These are phyloP conservation scores for Drosophila yooni DNA, from an alignment of 2,888 invertebrate genomes.

Conservation along the genomic window DNA sequence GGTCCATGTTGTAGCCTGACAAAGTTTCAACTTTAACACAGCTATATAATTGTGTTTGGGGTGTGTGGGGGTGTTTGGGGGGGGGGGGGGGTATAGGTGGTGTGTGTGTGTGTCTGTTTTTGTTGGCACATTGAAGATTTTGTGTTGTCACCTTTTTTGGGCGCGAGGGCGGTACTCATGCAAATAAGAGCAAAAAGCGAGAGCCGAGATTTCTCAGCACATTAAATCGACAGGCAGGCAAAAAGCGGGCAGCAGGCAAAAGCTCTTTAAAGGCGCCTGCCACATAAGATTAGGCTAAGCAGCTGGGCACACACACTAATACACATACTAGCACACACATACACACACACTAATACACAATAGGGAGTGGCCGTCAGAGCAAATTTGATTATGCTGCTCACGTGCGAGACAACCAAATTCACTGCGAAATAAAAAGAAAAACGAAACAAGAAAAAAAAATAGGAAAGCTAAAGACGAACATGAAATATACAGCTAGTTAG, in stretches of 20 bases:
- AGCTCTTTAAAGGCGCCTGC: slow-evolving; percentile 70
- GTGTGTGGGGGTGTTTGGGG: slow-evolving; percentile 6
- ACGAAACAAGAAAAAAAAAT: slow-evolving; percentile 40
- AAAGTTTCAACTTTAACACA: slow-evolving; percentile 48
- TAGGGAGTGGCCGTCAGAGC: slow-evolving; percentile 70
- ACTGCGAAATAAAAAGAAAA: slow-evolving; percentile 78
- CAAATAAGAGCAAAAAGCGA: slow-evolving; percentile 58
- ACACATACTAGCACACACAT: slow-evolving; percentile 28
- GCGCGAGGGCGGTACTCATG: slow-evolving; percentile 52
- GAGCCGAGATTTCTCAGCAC: slow-evolving; percentile 68
- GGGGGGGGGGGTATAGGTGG: background rate
- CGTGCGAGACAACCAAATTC: slow-evolving; percentile 84
- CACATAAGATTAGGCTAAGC: slow-evolving; percentile 78
- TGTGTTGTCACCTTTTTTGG: slow-evolving; percentile 73
- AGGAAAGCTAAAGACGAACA: slow-evolving; percentile 20
- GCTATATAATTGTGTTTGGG: slow-evolving; percentile 11
- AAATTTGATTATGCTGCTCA: slow-evolving; percentile 81
- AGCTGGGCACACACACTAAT: slow-evolving; percentile 59
- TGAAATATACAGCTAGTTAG: slow-evolving; percentile 50
- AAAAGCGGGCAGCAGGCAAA: slow-evolving; percentile 39
- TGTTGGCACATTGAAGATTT: slow-evolving; percentile 75
- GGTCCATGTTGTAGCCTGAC: slow-evolving; percentile 19
- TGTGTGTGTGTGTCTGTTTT: slow-evolving; percentile 45
- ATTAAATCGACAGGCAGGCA: slow-evolving; percentile 65
- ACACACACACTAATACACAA: slow-evolving; percentile 38